Evolutionary conservation across 2,797 vertebrate genomes (phyloP).

Genomic region (Prunella strophiata): DNA sequence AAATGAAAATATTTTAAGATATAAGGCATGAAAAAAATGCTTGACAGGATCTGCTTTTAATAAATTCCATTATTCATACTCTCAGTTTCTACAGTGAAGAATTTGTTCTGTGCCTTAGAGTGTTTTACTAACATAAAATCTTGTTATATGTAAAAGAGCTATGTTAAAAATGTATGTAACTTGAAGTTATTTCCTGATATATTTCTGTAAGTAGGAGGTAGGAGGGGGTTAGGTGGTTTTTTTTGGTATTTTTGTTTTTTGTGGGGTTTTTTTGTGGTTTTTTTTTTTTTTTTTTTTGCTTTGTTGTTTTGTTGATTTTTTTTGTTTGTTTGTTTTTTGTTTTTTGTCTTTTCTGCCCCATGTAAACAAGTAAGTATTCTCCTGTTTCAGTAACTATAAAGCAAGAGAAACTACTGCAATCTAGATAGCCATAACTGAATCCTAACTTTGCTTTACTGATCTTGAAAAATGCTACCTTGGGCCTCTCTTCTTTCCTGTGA

Average conservation of each 20-base stretch:
- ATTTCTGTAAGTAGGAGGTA: background rate
- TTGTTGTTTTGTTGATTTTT: no score
- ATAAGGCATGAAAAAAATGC: background rate
- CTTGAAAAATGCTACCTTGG: background rate
- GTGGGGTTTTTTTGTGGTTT: no score
- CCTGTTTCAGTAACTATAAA: background rate
- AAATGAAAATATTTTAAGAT: background rate
- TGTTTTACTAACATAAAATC: background rate
- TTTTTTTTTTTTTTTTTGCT: no score
- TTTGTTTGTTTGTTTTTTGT: no score
- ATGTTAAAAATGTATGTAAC: background rate
- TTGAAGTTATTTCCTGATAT: background rate
- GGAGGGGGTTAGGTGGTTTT: background rate
- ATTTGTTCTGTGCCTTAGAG: background rate
- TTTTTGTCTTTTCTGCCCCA: background rate
- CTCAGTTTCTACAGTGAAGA: background rate
- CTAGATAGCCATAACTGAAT: background rate
- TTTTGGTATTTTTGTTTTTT: background rate
- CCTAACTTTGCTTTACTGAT: background rate
- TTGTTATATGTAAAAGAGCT: background rate
- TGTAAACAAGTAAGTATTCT: background rate
- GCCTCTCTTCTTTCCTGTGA: background rate
- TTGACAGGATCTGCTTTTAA: background rate
- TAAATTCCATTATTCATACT: background rate
- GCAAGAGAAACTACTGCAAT: background rate